phyloP scores from a whole-genome alignment of 2,797 vertebrate genomes.

The Phoxinus dragarum region DNA sequence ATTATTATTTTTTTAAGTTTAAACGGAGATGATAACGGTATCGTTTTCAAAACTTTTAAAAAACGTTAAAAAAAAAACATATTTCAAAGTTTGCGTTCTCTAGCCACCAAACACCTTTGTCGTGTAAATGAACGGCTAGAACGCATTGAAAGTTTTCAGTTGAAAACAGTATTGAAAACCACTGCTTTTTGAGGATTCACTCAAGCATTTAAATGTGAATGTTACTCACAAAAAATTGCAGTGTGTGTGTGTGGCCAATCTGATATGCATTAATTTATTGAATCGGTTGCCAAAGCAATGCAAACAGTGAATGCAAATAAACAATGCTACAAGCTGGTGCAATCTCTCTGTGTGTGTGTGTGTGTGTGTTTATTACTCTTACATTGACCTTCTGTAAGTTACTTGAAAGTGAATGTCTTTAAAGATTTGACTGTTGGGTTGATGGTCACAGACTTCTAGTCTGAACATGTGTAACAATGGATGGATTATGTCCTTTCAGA shows the following conservation, averaged over 20 bases:
- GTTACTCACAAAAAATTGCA: too few relatives aligned
- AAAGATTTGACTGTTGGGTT: neutral
- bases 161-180: neutral
- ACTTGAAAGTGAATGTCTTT: conserved; percentile 20
- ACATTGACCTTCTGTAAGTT: neutral
- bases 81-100: too few relatives aligned
- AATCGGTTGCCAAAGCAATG: neutral
- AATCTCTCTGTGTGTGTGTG: neutral
- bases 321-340: neutral
- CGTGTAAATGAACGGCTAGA: too few relatives aligned
- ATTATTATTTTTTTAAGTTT: too few relatives aligned
- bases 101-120: too few relatives aligned
- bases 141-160: too few relatives aligned
- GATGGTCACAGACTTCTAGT: conserved; percentile 27
- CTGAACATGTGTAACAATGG: conserved; percentile 43
- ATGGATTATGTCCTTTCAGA: conserved; percentile 47
- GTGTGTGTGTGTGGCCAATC: conserved; percentile 8
- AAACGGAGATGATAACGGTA: too few relatives aligned
- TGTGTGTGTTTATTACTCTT: neutral
- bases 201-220: neutral
- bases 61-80: too few relatives aligned
- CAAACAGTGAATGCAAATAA: neutral
- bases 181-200: neutral
- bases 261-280: neutral
- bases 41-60: too few relatives aligned